phyloP scores from a whole-genome alignment of 1,140 invertebrate genomes.

The Prorops nasuta region DNA sequence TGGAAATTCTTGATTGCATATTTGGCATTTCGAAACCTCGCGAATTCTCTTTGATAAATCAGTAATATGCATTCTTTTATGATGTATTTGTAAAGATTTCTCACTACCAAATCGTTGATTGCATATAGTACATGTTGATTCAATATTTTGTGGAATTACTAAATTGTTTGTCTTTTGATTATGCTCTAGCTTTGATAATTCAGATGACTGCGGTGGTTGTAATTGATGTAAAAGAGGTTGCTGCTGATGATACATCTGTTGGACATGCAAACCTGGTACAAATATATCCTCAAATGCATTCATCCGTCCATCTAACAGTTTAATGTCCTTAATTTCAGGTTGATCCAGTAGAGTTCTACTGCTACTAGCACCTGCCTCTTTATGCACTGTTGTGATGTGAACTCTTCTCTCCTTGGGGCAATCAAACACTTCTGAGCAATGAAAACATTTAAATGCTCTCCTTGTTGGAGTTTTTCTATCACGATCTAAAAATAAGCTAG shows the following conservation, averaged over 20 bases:
- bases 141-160: constrained; percentile 31
- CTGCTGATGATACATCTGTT: constrained; percentile 44
- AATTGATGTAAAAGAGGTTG: constrained; percentile 49
- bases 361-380: constrained; percentile 53
- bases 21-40: constrained; percentile 57
- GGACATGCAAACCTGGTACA: constrained; percentile 44
- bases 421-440: constrained; percentile 63
- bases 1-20: constrained; percentile 63
- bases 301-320: constrained; percentile 47
- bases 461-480: constrained; percentile 52
- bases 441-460: constrained; percentile 59
- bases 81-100: constrained; percentile 58
- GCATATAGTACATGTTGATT: constrained; percentile 45
- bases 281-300: constrained; percentile 54
- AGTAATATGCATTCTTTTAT: constrained; percentile 51
- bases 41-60: constrained; percentile 45
- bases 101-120: constrained; percentile 47
- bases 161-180: constrained; percentile 43
- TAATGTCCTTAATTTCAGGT: constrained; percentile 50
- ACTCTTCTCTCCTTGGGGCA: constrained; percentile 66
- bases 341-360: constrained; percentile 40
- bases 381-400: constrained; percentile 58
- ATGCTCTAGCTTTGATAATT: constrained; percentile 33
- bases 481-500: constrained; percentile 52
- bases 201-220: constrained; percentile 42